Percentiles rank a stretch among this genome's conserved stretches.
Evolutionary conservation across 1,140 invertebrate species (phyloP).

Genomic region (Drosophila micromelanica): DNA sequence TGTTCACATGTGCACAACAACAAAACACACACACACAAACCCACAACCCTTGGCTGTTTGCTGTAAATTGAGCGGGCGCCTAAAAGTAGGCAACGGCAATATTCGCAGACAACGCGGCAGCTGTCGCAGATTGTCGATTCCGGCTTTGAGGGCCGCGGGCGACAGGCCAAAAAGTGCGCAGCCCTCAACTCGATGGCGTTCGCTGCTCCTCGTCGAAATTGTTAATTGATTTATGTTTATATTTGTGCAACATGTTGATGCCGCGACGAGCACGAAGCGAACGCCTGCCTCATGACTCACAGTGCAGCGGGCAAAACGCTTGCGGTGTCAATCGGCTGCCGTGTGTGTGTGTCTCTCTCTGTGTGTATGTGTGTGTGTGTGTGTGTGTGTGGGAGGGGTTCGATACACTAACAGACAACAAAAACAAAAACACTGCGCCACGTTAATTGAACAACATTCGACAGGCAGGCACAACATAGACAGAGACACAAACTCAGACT

Average conservation of each 20-base stretch:
- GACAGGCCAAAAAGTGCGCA: constrained; percentile 29
- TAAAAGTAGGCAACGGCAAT: constrained; percentile 65
- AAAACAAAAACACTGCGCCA: constrained; percentile 71
- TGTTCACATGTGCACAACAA: background rate
- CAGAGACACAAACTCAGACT: constrained; percentile 12
- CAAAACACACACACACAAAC: background rate
- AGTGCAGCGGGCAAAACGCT: constrained; percentile 59
- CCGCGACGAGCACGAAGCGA: constrained; percentile 24
- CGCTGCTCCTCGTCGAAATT: constrained; percentile 52
- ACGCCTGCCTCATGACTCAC: constrained; percentile 26
- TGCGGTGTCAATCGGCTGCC: constrained; percentile 64
- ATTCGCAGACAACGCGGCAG: constrained; percentile 30
- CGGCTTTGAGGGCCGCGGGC: constrained; percentile 57
- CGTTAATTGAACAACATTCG: constrained; percentile 81
- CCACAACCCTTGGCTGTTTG: background rate
- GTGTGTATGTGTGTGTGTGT: constrained; percentile 4
- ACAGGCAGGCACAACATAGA: constrained; percentile 31
- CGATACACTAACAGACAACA: constrained; percentile 54
- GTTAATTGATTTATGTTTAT: constrained; percentile 83
- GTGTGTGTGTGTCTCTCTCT: background rate
- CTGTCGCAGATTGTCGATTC: constrained; percentile 68
- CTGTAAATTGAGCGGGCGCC: constrained; percentile 32
- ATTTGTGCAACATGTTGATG: constrained; percentile 82
- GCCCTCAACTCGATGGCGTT: background rate
- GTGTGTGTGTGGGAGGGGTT: constrained; percentile 5